A percentile compares a stretch with the other conserved stretches of the same genome.
phyloP scores from a whole-genome alignment of 2,888 invertebrate genomes.

The Luperina testacea region DNA sequence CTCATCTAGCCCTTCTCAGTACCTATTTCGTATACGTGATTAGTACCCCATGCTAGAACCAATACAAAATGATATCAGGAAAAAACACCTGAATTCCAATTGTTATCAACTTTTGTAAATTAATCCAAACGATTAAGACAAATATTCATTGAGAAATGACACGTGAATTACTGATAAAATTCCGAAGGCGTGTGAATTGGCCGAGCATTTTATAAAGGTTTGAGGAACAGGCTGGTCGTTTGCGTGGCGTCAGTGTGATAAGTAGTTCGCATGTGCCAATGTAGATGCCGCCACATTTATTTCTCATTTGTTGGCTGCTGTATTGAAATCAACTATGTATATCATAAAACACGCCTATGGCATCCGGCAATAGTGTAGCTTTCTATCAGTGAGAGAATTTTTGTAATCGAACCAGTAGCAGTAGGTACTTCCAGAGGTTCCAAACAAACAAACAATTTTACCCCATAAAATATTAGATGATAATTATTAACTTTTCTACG shows the following conservation, averaged over 20 bases:
- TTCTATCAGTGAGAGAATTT: not conserved
- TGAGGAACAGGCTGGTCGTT: no score
- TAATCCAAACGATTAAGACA: slow-evolving; percentile 36
- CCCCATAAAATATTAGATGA: not conserved
- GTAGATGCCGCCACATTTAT: no score
- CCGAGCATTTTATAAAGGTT: not conserved
- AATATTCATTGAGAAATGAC: slow-evolving; percentile 7
- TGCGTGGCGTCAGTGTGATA: no score
- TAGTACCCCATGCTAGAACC: not conserved
- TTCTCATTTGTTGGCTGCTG: not conserved
- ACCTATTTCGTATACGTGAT: not conserved
- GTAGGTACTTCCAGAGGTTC: not conserved
- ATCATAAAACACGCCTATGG: not conserved
- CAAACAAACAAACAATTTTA: not conserved
- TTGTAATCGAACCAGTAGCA: not conserved
- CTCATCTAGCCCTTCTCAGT: no score
- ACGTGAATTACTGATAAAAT: slow-evolving; percentile 15
- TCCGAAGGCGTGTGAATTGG: not conserved
- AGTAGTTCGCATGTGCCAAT: no score
- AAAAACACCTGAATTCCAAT: slow-evolving; percentile 26
- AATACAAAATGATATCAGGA: slow-evolving; percentile 19
- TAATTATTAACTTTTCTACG: not conserved
- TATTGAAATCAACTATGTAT: not conserved
- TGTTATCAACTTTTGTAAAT: slow-evolving; percentile 37
- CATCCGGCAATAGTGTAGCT: not conserved